Evolutionary conservation across 2,797 vertebrate genomes (phyloP), one percentile per base, ranked within the genome.

Genomic region (Mus caroli): DNA sequence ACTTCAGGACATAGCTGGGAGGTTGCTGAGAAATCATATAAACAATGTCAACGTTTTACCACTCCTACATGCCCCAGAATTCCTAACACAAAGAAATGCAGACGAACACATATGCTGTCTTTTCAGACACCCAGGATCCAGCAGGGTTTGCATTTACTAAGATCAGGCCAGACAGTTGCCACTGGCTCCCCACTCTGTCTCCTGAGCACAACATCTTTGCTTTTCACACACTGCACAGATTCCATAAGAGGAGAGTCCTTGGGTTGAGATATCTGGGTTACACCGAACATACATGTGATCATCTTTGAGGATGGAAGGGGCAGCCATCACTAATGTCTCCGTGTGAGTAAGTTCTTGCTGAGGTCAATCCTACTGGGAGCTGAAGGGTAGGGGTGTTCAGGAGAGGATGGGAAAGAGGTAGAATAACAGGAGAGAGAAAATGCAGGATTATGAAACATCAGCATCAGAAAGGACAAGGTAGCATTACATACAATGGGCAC

Each of bases 11-110:
- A 75, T 88, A 83, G 82, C 75, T 71, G 73, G 93, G 75, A 92
- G 58, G 52, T 84, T 96, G 78, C 83, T 24, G 75, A 92, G 60
- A 96, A 96, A 96, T 94, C 64, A 90, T 58, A 94, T 52, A 96
- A 97, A 95, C 73, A 91, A 94, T 54, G 64, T 93, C 80, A 93
- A 69, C 90, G 90, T 95, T 94, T 92, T 4, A 56, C 34, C 58
- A 77, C 90, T 95, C 90, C 46, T 84, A 31, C 3, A 37, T 56
- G 67, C 84, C 46, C 43, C 52, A 31, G 90, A 91, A 83, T 76
- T 88, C 71, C 82, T 86, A 82, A 34, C 78, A 60, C 77, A 64
- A 82, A 96, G 79, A 52, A 76, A 58, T 15, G 58, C 46, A 60
- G 15, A 80, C 22, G 43, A 86, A 79, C 79, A 64, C 58, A 90